Evolutionary conservation across 1,140 invertebrate species (phyloP), one percentile per base, ranked within the genome.

Genomic region (Caenorhabditis remanei): DNA sequence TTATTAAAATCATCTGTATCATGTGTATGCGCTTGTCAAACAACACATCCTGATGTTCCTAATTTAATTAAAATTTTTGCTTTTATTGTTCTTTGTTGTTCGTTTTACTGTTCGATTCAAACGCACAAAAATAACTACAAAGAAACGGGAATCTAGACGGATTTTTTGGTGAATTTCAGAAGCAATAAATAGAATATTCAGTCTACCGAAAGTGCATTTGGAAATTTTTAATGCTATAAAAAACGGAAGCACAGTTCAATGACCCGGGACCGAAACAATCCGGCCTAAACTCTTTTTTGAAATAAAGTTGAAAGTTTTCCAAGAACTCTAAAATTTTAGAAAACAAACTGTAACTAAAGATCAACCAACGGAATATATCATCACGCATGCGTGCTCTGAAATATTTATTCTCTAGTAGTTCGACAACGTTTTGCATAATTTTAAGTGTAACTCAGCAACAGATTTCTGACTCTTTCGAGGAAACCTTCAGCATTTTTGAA

Each of bases 21-120:
- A 79, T 79, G 71, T 50, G 65, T 71, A 41, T 79, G 40, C 40
- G 46, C 46, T 79, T 46, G 71, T 79, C 71, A 79, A 41, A 79
- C 71, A 79, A 79, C 46, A 24, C 16, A 8, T 21, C 24, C 13
- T n/a, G 67, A 75, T 79, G 71, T 79, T 79, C 71, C 71, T 79
- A 79, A 79, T 79, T 79, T 79, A 79, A 79, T 79, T 79, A 79
- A 67, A 79, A 79, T 79, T 79, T 65, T 79, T 79, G 71, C 40
- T 79, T 79, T 50, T 40, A 79, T 79, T 79, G 71, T 79, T 79
- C 46, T 75, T 75, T 24, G 43, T 32, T 79, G 71, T 53, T 48
- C 46, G 65, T 71, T 46, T 71, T 24, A 46, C 71, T 53, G 46
- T 50, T 50, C 71, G 53, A 79, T 79, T 79, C 41, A 40, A 79